Base-by-base conservation (phyloP, 1,140 invertebrate genomes). In the Tetragnatha versicolor region DNA sequence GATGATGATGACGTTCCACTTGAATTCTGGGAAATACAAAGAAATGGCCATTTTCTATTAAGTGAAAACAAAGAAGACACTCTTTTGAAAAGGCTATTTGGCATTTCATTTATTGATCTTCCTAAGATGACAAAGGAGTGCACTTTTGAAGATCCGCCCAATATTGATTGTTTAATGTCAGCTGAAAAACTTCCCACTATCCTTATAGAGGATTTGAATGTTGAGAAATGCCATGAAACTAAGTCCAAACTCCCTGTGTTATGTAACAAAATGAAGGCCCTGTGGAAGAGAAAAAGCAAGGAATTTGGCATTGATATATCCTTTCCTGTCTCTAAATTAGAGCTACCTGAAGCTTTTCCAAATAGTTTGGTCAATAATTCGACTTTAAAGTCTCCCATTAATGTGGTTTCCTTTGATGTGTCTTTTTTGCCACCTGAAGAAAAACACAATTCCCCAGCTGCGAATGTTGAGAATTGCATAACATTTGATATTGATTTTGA, bases 181-280 rank as follows among this genome's bases (percentile, higher is more conserved):
- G n/a, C n/a, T 65, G n/a, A 27, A 65, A 31, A 60, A 33, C 12
- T n/a, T n/a, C n/a, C n/a, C n/a, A n/a, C n/a, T n/a, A n/a, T n/a
- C n/a, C n/a, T n/a, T n/a, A n/a, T n/a, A n/a, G n/a, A n/a, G n/a
- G n/a, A n/a, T n/a, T n/a, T n/a, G n/a, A n/a, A n/a, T n/a, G n/a
- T n/a, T n/a, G n/a, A n/a, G n/a, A n/a, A n/a, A n/a, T n/a, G n/a
- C n/a, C n/a, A n/a, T n/a, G n/a, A n/a, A n/a, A n/a, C n/a, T n/a
- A n/a, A n/a, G n/a, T n/a, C n/a, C n/a, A 53, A n/a, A 14, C 42
- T 77, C 27, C 61, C 39, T 20, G 55, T 77, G 20, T 77, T 77
- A 22, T 65, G 66, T 66, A 77, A 77, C 5, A 77, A 77, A 65
- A 77, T 77, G 61, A 77, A 65, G 55, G 73, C 73, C 17, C 42